phyloP scores from a whole-genome alignment of 1,140 invertebrate species.

The Polyergus mexicanus region DNA sequence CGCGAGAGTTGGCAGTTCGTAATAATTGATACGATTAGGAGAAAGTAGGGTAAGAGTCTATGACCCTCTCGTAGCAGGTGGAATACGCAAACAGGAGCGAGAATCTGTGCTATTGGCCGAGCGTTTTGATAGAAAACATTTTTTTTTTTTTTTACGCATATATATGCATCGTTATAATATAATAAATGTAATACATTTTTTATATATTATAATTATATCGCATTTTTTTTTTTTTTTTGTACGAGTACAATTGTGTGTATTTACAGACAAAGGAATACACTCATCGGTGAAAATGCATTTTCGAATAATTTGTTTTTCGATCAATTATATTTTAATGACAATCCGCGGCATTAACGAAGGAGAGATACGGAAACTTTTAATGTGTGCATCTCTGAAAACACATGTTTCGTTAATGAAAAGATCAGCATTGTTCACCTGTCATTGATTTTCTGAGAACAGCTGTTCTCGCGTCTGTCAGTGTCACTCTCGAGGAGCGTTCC shows the following conservation, averaged over 20 bases:
- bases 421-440: background rate
- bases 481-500: background rate
- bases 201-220: too few species aligned
- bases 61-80: slow-evolving; percentile 29
- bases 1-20: slow-evolving; percentile 47
- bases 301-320: background rate
- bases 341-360: background rate
- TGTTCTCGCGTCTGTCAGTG: background rate
- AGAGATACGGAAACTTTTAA: background rate
- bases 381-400: background rate
- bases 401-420: background rate
- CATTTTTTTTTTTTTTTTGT: background rate
- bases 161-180: too few species aligned
- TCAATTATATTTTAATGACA: background rate
- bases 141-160: background rate
- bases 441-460: background rate
- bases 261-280: too few species aligned
- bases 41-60: slow-evolving; percentile 63
- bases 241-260: background rate
- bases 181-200: too few species aligned
- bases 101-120: background rate
- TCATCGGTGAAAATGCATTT: background rate
- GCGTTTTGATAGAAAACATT: background rate
- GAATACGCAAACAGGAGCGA: slow-evolving; percentile 41
- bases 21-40: slow-evolving; percentile 64